Percentiles rank a stretch among this genome's conserved stretches.
phyloP scores from a whole-genome alignment of 2,113 vertebrate species.

The Siniperca chuatsi region DNA sequence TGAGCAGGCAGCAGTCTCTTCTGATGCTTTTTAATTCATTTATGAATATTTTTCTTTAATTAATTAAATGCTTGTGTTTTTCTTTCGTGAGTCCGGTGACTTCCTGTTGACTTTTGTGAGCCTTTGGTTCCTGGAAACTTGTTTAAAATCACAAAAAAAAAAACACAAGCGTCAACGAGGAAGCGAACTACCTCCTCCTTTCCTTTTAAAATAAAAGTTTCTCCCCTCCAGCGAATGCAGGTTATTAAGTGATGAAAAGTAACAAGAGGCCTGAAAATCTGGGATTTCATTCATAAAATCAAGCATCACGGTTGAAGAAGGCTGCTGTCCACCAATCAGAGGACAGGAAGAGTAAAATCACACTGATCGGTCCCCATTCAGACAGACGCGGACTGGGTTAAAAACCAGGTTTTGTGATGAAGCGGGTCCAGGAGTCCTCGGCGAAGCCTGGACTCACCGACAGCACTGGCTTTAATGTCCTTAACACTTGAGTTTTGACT shows the following conservation, averaged over 20 bases:
- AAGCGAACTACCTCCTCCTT: not conserved
- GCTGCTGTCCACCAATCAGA: conserved; percentile 41
- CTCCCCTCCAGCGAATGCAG: not conserved
- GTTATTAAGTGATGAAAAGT: not conserved
- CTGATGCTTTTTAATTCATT: rapidly evolving
- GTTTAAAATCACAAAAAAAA: not conserved
- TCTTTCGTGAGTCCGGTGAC: not conserved
- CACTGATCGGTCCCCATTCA: not conserved
- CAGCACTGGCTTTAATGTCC: not conserved
- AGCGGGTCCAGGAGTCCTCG: not conserved
- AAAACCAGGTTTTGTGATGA: not conserved
- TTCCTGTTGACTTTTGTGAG: not conserved
- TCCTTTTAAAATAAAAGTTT: not conserved
- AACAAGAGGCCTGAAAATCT: no score
- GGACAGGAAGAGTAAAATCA: conserved; percentile 1
- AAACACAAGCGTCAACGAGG: not conserved
- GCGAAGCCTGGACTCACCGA: not conserved
- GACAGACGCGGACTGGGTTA: not conserved
- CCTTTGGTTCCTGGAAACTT: conserved; percentile 16
- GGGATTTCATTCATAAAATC: conserved; percentile 9
- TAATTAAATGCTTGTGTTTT: not conserved
- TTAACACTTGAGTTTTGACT: not conserved
- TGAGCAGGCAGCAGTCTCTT: not conserved
- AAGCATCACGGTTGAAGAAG: not conserved
- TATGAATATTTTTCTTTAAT: not conserved